Base-by-base conservation (phyloP, 92 coral and sea anemone species). In the Bergia puertoricense region DNA sequence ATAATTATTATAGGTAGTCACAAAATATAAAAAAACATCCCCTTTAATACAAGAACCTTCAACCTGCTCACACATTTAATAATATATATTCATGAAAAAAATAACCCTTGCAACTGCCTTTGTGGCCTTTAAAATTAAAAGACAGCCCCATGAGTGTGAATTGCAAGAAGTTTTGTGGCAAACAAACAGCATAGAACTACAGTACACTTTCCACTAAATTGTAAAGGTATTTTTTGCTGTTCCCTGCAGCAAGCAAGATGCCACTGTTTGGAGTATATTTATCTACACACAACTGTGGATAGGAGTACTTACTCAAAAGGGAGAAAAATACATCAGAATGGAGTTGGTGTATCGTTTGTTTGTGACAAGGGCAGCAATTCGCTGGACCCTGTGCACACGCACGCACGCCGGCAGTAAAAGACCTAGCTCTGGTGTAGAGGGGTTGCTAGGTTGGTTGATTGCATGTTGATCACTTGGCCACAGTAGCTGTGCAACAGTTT, bases 251-350 rank as follows among this genome's bases (percentile, higher is more conserved):
- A 38, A 13, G 75, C 4, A 14, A 38, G 83, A 36, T 11, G 22
- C 73, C 67, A 66, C 16, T n/a, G 74, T 82, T 22, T 50, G 88
- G 9, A 77, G 30, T 57, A 86, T 14, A 76, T 79, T 85, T 84
- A 92, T 59, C 42, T 74, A 80, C 77, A 91, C 85, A 81, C 91
- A 91, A 91, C 88, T 82, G 89, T 88, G 85, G 92, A 80, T 74
- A 91, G 81, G 77, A 79, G 96, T 95, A 95, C 98, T 95, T 95
- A 95, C 98, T 92, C 98, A 93, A 81, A 89, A 68, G 88, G 88
- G 88, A 75, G 88, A 85, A 89, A 88, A 91, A 91, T 74, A 86
- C 81, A 86, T 85, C 89, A 59, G 86, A 65, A 79, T 46, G 90
- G 82, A 71, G 89, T 76, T 81, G 90, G 81, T 73, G 68, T 83